Evolutionary conservation across 2,113 vertebrate species (phyloP), one percentile per base, ranked within the genome.

Genomic region (Rhynchomys soricoides): DNA sequence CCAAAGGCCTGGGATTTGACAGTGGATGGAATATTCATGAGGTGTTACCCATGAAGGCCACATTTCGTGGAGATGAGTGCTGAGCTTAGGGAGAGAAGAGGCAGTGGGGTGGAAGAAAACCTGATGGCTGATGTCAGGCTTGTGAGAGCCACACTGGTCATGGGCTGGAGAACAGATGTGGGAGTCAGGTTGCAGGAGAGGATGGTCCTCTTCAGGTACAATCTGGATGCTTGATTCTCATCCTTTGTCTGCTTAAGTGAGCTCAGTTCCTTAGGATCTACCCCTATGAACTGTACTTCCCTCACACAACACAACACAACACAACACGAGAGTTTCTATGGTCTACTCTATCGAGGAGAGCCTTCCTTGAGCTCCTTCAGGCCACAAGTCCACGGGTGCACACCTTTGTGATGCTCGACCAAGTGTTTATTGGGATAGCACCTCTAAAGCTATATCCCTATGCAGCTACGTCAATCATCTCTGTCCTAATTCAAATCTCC

Each of bases 251-350:
- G 26, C 3, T 13, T 64, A 9, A 21, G 12, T 11, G 37, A 68
- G 40, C 22, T 4, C 12, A 8, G 0, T 8, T 37, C 17, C 50
- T 90, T 43, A 16, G 40, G 40, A n/a, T 31, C 19, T 34, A 79
- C 0, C 21, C 34, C 3, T 19, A 31, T 5, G 0, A 40, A 59
- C 16, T 16, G 29, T 4, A 1, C 73, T 68, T 15, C 16, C 5
- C 0, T 7, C 1, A 3, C 55, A 15, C 71, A 89, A 31, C 22
- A 37, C 31, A 26, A 62, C 26, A 68, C 64, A 68, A 68, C 5
- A 16, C 66, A 37, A 71, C 34, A 71, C 16, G 22, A 12, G 24
- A 43, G 50, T 40, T 31, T 9, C 77, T 15, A 50, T 21, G 9
- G 2, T 57, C 64, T 52, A 5, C 17, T 29, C 7, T 5, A 4